Conservation (phyloP, 1,140 invertebrate genomes). For the Saccostrea cuccullata region DNA sequence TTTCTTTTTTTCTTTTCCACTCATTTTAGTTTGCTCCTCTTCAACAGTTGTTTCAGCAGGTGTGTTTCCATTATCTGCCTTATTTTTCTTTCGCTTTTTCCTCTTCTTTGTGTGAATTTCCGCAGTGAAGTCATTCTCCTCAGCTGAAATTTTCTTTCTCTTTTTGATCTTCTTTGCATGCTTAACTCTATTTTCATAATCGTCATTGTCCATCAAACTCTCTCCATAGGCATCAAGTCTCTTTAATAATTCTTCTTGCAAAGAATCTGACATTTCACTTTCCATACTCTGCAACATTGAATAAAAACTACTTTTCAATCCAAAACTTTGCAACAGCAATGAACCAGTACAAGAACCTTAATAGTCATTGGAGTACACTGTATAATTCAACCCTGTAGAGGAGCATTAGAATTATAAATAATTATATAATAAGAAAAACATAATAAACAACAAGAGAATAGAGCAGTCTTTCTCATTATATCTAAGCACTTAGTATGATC, state of each 20-base stretch:
- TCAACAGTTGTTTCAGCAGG: background rate
- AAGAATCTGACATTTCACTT: constrained; percentile 1
- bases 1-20: constrained; percentile 36
- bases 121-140: background rate
- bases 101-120: background rate
- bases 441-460: too few relatives aligned
- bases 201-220: constrained; percentile 31
- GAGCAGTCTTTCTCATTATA: too few relatives aligned
- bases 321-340: background rate
- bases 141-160: background rate
- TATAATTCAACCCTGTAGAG: too few relatives aligned
- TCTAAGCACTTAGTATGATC: too few relatives aligned
- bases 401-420: too few relatives aligned
- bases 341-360: background rate
- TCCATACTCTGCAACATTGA: background rate
- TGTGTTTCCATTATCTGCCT: background rate
- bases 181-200: constrained; percentile 14
- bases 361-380: too few relatives aligned
- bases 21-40: background rate
- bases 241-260: constrained; percentile 39
- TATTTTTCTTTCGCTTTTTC: constrained; percentile 32
- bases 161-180: constrained; percentile 22
- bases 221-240: constrained; percentile 28
- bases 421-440: too few relatives aligned
- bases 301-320: background rate